These are phyloP conservation scores for Onchidella celtica DNA, from an alignment of 2,888 invertebrate species.

Conservation along the genomic window DNA sequence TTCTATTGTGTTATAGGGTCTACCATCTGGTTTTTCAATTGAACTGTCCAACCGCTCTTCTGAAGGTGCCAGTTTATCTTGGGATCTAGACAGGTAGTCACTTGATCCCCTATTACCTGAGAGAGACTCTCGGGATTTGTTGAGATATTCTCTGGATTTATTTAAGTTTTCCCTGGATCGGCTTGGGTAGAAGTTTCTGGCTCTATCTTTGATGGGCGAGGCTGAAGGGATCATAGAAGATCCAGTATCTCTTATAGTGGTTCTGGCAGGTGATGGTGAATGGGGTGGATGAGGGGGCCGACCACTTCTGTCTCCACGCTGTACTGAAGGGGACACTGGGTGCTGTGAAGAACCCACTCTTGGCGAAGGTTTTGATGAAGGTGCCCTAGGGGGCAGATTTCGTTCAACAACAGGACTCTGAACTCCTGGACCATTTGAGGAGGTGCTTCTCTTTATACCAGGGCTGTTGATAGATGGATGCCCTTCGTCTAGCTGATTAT, in stretches of 20 bases:
- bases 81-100: constrained; percentile 20
- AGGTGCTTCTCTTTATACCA: constrained; percentile 55
- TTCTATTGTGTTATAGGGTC: neutral
- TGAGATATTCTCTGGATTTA: constrained; percentile 47
- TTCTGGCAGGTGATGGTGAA: constrained; percentile 42
- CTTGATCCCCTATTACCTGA: neutral
- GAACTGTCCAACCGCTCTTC: constrained; percentile 11
- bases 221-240: constrained; percentile 6
- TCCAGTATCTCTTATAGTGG: neutral
- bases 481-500: constrained; percentile 54
- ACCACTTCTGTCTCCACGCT: constrained; percentile 8
- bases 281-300: constrained; percentile 24
- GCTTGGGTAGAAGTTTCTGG: constrained; percentile 49
- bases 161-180: constrained; percentile 51
- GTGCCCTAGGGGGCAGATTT: constrained; percentile 35
- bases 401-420: constrained; percentile 34
- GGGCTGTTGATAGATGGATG: constrained; percentile 64
- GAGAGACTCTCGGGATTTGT: constrained; percentile 36
- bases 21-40: neutral
- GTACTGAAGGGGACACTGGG: constrained; percentile 30
- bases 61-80: constrained; percentile 2
- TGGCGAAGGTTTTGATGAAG: constrained; percentile 32
- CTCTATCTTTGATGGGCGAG: constrained; percentile 51
- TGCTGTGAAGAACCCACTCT: constrained; percentile 27
- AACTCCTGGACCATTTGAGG: constrained; percentile 33